phyloP scores from a whole-genome alignment of 2,888 invertebrate genomes.

The Mythimna impura region DNA sequence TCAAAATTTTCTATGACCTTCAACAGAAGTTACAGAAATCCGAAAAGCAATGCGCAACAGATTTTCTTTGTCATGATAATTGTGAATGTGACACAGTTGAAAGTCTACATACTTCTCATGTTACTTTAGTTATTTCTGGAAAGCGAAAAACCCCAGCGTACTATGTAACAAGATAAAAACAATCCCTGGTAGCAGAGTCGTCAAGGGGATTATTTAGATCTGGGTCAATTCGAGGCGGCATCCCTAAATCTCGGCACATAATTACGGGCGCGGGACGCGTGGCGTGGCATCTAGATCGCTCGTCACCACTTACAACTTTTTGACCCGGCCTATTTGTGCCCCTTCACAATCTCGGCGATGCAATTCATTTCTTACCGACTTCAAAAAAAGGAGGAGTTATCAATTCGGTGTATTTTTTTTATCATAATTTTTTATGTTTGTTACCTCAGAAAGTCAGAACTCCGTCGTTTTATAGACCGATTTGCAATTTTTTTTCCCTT shows the following conservation, averaged over 20 bases:
- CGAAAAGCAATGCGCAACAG: slow-evolving; percentile 18
- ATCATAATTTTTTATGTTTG: no score
- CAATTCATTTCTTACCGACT: slow-evolving; percentile 39
- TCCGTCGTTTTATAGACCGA: no score
- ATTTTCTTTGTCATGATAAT: slow-evolving; percentile 9
- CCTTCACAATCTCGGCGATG: slow-evolving; percentile 60
- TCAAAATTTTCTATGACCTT: slow-evolving; percentile 42
- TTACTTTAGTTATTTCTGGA: slow-evolving; percentile 29
- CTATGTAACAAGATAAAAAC: slow-evolving; percentile 71
- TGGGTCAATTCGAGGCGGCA: slow-evolving; percentile 78
- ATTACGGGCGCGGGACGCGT: slow-evolving; percentile 75
- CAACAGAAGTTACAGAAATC: slow-evolving; percentile 23
- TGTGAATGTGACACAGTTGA: slow-evolving; percentile 1
- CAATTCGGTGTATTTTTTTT: no score
- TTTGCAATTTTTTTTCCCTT: no score
- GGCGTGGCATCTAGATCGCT: slow-evolving; percentile 71
- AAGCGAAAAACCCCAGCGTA: slow-evolving; percentile 13
- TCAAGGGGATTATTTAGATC: slow-evolving; percentile 77
- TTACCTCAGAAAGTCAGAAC: no score
- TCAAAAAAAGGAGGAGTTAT: no score
- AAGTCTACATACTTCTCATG: not conserved
- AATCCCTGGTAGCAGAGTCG: slow-evolving; percentile 66
- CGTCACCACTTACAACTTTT: slow-evolving; percentile 76
- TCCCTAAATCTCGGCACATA: slow-evolving; percentile 82
- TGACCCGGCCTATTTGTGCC: slow-evolving; percentile 70